Conservation (phyloP, 2,888 invertebrate genomes). For the Galeruca laticollis region DNA sequence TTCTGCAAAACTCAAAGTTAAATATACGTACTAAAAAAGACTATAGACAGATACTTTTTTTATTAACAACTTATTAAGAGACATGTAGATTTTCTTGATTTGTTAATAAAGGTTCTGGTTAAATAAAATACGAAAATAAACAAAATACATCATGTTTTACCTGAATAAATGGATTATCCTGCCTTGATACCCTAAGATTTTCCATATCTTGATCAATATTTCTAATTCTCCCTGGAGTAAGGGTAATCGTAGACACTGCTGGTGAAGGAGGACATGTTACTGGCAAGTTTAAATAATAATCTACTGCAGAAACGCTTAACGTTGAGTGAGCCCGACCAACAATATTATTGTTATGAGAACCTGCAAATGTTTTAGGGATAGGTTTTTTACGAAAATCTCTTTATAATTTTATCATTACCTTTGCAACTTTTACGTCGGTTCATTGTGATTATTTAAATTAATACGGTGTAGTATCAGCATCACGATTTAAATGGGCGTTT, state of each 20-base stretch:
- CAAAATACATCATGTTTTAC: slow-evolving; percentile 62
- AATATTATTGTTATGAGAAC: slow-evolving; percentile 48
- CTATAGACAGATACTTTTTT: too few species aligned
- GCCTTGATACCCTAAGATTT: slow-evolving; percentile 81
- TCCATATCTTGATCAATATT: slow-evolving; percentile 90
- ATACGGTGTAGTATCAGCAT: slow-evolving; percentile 25
- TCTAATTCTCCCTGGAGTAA: slow-evolving; percentile 80
- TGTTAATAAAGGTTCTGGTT: too few species aligned
- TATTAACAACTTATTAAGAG: too few species aligned
- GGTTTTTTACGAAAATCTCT: not conserved
- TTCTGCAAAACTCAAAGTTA: slow-evolving; percentile 62
- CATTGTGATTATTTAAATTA: slow-evolving; percentile 26
- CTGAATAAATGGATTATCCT: slow-evolving; percentile 88
- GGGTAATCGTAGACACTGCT: slow-evolving; percentile 74
- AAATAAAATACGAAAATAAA: too few species aligned
- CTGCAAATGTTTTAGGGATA: slow-evolving; percentile 38
- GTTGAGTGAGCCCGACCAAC: slow-evolving; percentile 64
- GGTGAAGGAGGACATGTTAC: slow-evolving; percentile 67
- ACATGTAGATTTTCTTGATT: too few species aligned
- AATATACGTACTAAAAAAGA: too few species aligned
- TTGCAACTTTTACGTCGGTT: slow-evolving; percentile 42
- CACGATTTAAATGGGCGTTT: slow-evolving; percentile 7
- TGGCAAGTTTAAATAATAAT: slow-evolving; percentile 63
- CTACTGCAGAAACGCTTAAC: slow-evolving; percentile 64
- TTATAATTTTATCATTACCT: slow-evolving; percentile 15